Base-by-base conservation (phyloP, 2,113 vertebrate genomes). In the Amphiprion ocellaris region DNA sequence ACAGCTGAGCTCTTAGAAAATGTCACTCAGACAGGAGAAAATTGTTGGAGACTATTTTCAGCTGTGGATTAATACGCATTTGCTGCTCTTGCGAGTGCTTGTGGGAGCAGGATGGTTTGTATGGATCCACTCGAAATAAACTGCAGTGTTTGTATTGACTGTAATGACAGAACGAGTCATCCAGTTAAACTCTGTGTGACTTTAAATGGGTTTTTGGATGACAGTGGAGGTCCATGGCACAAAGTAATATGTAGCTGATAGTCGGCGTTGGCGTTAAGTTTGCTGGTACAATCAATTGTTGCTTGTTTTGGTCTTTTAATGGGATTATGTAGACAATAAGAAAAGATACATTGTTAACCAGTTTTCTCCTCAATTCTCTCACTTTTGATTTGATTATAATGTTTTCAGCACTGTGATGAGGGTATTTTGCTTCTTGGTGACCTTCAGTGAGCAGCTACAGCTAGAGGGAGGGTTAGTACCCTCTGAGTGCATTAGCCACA, bases 381-480 rank as follows among this genome's bases (percentile, higher is more conserved):
- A 44, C 46, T 9, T 37, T 37, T 9, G 8, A 1, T 37, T 37
- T 8, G 7, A 37, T 37, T 7, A 37, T 37, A 37, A 37, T 47
- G 49, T 50, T 19, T 50, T n/a, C 49, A 50, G 41, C 14, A 44
- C 41, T 44, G 41, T 44, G 41, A 44, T 9, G 10, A 19, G 19
- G 47, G 4, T 16, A 7, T 8, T 50, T 55, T 44, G 54, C 52
- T 26, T 24, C 53, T 26, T 55, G 66, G 66, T 69, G 52, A 73
- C 72, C 44, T 73, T 69, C 33, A 58, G 49, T 50, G 70, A 2
- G 6, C 14, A 65, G 59, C 33, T 75, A 15, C 14, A 44, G 41
- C 41, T 15, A 44, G 49, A 64, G 8, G 52, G 49, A 44, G n/a
- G 19, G 37, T 75, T 26, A 60, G 24, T 59, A 19, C 39, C 47